These are phyloP conservation scores for Orthosia gothica DNA, from an alignment of 2,888 invertebrate genomes.

Conservation along the genomic window DNA sequence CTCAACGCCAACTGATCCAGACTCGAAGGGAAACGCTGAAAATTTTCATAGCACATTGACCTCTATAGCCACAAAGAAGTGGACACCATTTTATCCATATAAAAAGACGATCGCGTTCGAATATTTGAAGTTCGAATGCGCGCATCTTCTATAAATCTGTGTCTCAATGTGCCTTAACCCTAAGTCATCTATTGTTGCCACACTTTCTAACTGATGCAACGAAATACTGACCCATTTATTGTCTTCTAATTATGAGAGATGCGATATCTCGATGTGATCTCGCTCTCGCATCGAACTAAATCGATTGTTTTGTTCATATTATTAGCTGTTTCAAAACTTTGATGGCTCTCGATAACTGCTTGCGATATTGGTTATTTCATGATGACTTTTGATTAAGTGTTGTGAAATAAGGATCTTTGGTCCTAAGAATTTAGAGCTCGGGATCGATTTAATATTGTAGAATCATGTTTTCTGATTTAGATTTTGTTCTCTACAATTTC, in stretches of 20 bases:
- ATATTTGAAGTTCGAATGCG: too few relatives aligned
- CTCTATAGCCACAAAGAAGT: too few relatives aligned
- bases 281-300: constrained; percentile 56
- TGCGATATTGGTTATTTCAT: constrained; percentile 47
- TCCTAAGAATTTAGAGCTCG: background rate
- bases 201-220: constrained; percentile 66
- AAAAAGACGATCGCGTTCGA: too few relatives aligned
- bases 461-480: background rate
- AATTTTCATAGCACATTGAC: too few relatives aligned
- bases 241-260: constrained; percentile 67
- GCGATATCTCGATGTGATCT: constrained; percentile 65
- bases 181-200: constrained; percentile 31
- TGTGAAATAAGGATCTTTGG: constrained; percentile 28
- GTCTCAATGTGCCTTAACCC: constrained; percentile 1
- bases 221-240: constrained; percentile 55
- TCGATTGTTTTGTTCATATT: constrained; percentile 68
- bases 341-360: constrained; percentile 59
- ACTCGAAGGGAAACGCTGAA: too few relatives aligned
- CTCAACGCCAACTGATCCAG: too few relatives aligned
- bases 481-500: background rate
- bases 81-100: too few relatives aligned
- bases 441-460: background rate
- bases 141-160: too few relatives aligned
- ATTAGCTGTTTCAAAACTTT: constrained; percentile 63
- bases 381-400: constrained; percentile 34